Conservation (phyloP, 2,888 invertebrate genomes). For the Scrobipalpa costella region DNA sequence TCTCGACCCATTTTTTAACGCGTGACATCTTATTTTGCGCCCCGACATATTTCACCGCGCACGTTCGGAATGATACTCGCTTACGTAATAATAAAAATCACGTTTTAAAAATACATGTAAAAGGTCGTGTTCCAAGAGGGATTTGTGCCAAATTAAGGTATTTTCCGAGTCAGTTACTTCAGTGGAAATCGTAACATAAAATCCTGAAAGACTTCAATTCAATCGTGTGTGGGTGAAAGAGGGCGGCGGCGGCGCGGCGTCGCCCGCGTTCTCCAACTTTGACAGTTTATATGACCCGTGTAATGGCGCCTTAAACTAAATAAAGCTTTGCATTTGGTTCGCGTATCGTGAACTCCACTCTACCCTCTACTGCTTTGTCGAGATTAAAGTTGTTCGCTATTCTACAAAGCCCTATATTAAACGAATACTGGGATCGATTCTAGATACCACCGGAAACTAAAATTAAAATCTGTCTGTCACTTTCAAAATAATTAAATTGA, state of each 20-base stretch:
- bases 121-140: conserved; percentile 33
- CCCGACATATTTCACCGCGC: conserved; percentile 51
- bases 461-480: no score
- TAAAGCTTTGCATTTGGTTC: conserved; percentile 76
- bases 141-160: conserved; percentile 38
- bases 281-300: conserved; percentile 80
- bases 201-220: conserved; percentile 56
- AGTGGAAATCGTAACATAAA: conserved; percentile 49
- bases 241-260: conserved; percentile 44
- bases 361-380: conserved; percentile 56
- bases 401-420: not conserved
- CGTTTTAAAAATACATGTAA: conserved; percentile 37
- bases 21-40: conserved; percentile 65
- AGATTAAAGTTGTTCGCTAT: conserved; percentile 57
- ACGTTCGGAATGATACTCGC: conserved; percentile 44
- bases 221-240: conserved; percentile 52
- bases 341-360: conserved; percentile 53
- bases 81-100: conserved; percentile 41
- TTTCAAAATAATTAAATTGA: no score
- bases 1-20: conserved; percentile 56
- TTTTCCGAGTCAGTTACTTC: conserved; percentile 44
- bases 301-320: conserved; percentile 79
- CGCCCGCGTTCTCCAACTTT: conserved; percentile 69
- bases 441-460: no score
- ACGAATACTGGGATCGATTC: no score